Percentiles rank a stretch among this genome's conserved stretches.
Conservation (phyloP, 1,140 invertebrate species). For the Acromyrmex heyeri region DNA sequence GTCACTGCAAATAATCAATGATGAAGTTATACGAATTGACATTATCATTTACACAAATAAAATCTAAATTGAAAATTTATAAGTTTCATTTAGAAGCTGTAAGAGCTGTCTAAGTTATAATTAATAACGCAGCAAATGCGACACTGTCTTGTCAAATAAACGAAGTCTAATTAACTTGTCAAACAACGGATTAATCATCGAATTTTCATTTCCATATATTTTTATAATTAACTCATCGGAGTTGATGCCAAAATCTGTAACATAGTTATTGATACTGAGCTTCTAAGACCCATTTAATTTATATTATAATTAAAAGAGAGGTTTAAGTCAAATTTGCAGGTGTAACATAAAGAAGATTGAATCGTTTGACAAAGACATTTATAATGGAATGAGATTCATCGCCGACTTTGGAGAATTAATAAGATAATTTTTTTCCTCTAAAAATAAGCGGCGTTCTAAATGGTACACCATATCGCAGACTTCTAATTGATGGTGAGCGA, state of each 20-base stretch:
- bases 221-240: neutral
- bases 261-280: too few species aligned
- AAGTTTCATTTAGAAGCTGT: neutral
- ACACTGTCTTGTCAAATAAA: neutral
- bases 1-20: neutral
- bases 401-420: too few species aligned
- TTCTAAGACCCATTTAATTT: too few species aligned
- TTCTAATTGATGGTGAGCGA: neutral
- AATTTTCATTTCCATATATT: neutral
- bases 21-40: neutral
- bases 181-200: neutral
- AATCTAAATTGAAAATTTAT: neutral
- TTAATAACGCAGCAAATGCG: neutral
- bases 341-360: too few species aligned
- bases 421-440: too few species aligned
- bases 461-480: too few species aligned
- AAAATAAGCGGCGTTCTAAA: too few species aligned
- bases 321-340: too few species aligned
- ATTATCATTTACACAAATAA: neutral
- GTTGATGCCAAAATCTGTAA: too few species aligned
- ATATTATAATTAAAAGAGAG: too few species aligned
- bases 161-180: neutral
- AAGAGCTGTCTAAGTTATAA: neutral
- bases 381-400: too few species aligned
- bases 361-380: too few species aligned